These are phyloP conservation scores for Paedocypris sp. DNA, from an alignment of 2,113 vertebrate species.

Conservation along the genomic window DNA sequence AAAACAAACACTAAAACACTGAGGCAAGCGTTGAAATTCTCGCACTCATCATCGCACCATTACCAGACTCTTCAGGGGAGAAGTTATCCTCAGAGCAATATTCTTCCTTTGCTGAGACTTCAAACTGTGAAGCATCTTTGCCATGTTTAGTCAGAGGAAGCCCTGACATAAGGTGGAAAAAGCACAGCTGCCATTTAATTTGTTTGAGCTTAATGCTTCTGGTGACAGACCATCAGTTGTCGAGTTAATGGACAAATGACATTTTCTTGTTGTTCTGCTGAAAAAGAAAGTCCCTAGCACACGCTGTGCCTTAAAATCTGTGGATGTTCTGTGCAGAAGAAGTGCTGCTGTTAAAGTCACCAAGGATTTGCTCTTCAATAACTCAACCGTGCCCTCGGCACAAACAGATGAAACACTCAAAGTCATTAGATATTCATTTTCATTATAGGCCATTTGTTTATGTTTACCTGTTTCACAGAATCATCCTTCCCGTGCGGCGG, in stretches of 20 bases:
- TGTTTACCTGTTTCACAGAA: not conserved
- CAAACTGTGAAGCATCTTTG: constrained; percentile 3
- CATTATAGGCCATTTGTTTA: constrained; percentile 4
- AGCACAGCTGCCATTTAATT: not conserved
- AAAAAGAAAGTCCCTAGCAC: not conserved
- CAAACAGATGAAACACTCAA: not conserved
- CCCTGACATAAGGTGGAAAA: not conserved
- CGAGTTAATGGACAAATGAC: not conserved
- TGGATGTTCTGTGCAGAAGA: not conserved
- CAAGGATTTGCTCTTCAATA: not conserved
- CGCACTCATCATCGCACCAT: not conserved
- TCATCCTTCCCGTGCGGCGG: not conserved
- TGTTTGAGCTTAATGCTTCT: not conserved
- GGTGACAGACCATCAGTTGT: not conserved
- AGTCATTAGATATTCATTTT: not conserved
- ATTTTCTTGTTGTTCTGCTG: not conserved
- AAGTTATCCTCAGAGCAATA: constrained; percentile 20
- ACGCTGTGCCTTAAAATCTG: not conserved
- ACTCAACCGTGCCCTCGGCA: not conserved
- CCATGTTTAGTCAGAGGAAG: not conserved
- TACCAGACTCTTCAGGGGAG: not conserved
- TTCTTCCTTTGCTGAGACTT: not conserved
- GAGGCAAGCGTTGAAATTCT: not conserved
- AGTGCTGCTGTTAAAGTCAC: not conserved
- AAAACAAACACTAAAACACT: not conserved